Percentiles rank a stretch among this genome's conserved stretches.
Evolutionary conservation across 2,888 invertebrate species (phyloP).

Genomic region (Slavum lentiscoides): DNA sequence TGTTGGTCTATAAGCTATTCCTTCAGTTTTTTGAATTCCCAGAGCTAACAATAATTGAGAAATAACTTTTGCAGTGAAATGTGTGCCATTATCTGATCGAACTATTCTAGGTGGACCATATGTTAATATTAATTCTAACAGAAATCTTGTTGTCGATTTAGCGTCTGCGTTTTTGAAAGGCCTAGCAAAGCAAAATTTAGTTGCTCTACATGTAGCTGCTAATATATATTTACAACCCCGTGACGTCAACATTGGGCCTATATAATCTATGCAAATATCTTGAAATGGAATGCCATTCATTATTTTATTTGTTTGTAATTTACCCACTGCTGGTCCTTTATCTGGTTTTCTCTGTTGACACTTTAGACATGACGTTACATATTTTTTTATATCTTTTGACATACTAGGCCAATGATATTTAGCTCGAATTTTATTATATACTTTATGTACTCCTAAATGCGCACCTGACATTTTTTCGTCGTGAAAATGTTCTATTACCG

Average conservation of each 20-base stretch:
- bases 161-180: neutral
- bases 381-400: constrained; percentile 1
- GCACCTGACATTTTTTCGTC: neutral
- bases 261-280: constrained; percentile 14
- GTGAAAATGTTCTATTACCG: neutral
- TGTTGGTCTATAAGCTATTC: too few relatives aligned
- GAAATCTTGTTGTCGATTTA: neutral
- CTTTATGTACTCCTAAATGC: constrained; percentile 13
- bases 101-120: neutral
- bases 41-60: neutral
- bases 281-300: neutral
- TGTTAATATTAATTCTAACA: constrained; percentile 2
- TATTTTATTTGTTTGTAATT: neutral
- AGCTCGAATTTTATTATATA: constrained; percentile 2
- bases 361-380: neutral
- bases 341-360: neutral
- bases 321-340: neutral
- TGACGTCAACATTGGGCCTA: neutral
- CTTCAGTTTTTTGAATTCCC: too few relatives aligned
- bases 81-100: neutral
- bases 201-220: neutral
- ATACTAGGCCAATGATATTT: constrained; percentile 10
- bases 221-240: neutral
- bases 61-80: neutral
- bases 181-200: constrained; percentile 3